phyloP scores from a whole-genome alignment of 2,113 vertebrate species.

The Trachemys scripta region DNA sequence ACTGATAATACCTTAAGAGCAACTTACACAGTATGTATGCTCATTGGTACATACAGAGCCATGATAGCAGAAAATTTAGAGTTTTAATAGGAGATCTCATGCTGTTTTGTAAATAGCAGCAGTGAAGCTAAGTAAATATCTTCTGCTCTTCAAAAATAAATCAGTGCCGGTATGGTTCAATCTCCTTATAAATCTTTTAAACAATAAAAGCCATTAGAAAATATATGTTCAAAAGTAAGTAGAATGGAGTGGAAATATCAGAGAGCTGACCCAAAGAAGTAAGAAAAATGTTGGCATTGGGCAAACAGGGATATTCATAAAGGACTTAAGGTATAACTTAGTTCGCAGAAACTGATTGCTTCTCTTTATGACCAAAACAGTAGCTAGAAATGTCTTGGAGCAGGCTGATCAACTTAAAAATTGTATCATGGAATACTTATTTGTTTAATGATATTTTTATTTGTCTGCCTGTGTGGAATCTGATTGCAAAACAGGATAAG shows the following conservation, averaged over 20 bases:
- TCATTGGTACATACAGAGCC: neutral
- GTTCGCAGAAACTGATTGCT: neutral
- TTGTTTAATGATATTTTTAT: neutral
- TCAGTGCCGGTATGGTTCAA: neutral
- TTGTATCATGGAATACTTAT: neutral
- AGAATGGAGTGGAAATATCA: neutral
- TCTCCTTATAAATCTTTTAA: neutral
- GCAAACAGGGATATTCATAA: neutral
- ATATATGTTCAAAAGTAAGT: neutral
- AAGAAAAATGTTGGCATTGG: neutral
- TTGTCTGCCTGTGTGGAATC: neutral
- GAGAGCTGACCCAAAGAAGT: neutral
- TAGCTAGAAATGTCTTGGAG: neutral
- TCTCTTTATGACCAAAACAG: neutral
- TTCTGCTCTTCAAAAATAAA: neutral
- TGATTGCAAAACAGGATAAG: neutral
- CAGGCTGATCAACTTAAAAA: neutral
- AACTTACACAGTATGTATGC: neutral
- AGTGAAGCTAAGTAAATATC: neutral
- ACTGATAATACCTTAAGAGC: neutral
- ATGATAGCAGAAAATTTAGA: neutral
- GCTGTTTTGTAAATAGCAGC: neutral
- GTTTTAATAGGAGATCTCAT: neutral
- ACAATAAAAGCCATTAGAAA: neutral
- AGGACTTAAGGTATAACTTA: neutral